Base-by-base conservation (phyloP, 35 echinoderm and acorn worm genomes). In the Apostichopus californicus region DNA sequence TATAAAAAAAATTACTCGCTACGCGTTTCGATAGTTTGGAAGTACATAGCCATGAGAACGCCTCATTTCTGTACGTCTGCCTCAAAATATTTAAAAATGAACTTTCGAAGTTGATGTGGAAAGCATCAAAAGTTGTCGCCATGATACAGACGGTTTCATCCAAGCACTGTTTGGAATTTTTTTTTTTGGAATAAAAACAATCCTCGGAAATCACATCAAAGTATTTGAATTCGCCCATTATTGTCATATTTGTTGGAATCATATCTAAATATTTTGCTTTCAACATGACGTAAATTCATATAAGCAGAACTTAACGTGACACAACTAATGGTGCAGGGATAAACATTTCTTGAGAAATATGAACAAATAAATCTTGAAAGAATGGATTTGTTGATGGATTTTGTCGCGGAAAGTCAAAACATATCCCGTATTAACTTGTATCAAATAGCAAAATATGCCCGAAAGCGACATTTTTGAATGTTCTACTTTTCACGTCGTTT, bases 201-300 rank as follows among this genome's bases (percentile, higher is more conserved):
- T 46, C 34, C 34, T 46, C 34, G 34, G 34, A 46, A 46, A 46
- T 46, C 34, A 46, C 34, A 0, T n/a, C n/a, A 46, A 46, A 46
- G 34, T 12, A 61, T 61, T 12, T 61, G 58, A 8, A 61, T 0
- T 18, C n/a, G 4, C 71, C 20, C 71, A 75, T 75, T n/a, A 75
- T 75, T 75, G 71, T 24, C 71, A 75, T 75, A 18, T 75, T 75
- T 20, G 71, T 18, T 61, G 71, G 71, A 75, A 75, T 18, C n/a
- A 7, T 75, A 75, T 22, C 24, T 75, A 75, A 75, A 75, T 75
- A 75, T 75, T 75, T 22, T 75, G 13, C 71, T 75, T 75, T 75
- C 71, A 18, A 75, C 6, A 13, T 75, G 71, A 75, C 71, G 71
- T 22, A 14, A 75, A 75, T n/a, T 75, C 71, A 75, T 14, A 75